Evolutionary conservation across 2,113 vertebrate species (phyloP).

Genomic region (Caloenas nicobarica): DNA sequence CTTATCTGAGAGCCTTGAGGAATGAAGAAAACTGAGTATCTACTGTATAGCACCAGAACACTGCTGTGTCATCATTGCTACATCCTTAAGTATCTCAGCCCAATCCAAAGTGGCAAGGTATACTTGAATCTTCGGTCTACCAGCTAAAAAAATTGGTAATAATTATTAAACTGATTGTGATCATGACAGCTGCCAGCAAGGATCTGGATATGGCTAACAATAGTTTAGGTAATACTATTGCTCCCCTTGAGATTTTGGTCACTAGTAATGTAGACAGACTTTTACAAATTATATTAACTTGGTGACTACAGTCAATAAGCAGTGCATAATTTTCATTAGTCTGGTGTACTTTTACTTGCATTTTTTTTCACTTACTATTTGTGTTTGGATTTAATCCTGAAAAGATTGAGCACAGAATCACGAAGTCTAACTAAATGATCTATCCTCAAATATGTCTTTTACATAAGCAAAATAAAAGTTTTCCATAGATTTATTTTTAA

Average conservation of each 20-base stretch:
- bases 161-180: not conserved
- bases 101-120: fast-evolving
- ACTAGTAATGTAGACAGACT: not conserved
- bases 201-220: not conserved
- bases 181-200: not conserved
- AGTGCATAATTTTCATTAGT: not conserved
- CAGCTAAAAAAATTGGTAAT: not conserved
- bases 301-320: not conserved
- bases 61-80: not conserved
- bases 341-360: not conserved
- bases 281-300: not conserved
- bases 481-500: not conserved
- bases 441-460: not conserved
- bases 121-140: not conserved
- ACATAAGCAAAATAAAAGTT: not conserved
- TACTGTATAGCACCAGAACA: not conserved
- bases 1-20: not conserved
- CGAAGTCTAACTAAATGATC: not conserved
- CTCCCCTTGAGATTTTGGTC: not conserved
- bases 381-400: not conserved
- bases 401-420: not conserved
- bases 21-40: not conserved
- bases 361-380: not conserved
- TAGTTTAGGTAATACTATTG: not conserved
- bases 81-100: not conserved